Base-by-base conservation (phyloP, 2,888 invertebrate species). In the Drosophila mercatorum region DNA sequence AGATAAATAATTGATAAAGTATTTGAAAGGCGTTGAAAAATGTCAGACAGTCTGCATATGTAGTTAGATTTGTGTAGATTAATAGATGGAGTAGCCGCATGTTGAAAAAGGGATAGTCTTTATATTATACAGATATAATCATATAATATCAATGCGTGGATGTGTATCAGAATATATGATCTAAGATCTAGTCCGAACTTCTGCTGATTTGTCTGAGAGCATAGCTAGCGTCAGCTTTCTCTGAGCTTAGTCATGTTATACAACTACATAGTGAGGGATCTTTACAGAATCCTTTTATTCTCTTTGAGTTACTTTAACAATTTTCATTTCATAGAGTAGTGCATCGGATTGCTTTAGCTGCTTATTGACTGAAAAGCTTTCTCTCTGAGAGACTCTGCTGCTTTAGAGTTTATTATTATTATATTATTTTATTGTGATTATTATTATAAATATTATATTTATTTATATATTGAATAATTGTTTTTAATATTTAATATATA, bases 21-120 rank as follows among this genome's bases (percentile, higher is more conserved):
- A 64, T 58, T 34, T 52, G 28, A 68, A 47, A 38, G 51, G 5
- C 17, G 22, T 26, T 12, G 2, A 43, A 14, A 64, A 43, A 14
- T 51, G 34, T 17, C 12, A 12, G 31, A 31, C 31, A 36, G n/a
- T 28, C 6, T 22, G 22, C n/a, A 22, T 26, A 34, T 34, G 34
- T 34, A 26, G 28, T 10, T 28, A 14, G 8, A 47, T 28, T 46
- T 41, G 2, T 31, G 12, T 1, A 17, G 38, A 49, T 31, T 55
- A 11, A 28, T 41, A 31, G 41, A 17, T 7, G 41, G 17, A 51
- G 5, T 3, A 28, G 31, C n/a, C 6, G 8, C n/a, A 49, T 31
- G 31, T 11, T 17, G 10, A n/a, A 10, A 28, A 14, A 47, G 7
- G 7, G 3, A 17, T 10, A n/a, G 47, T 28, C 28, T 28, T 4